phyloP scores from a whole-genome alignment of 2,888 invertebrate species.

The Pseudanteris insignis region DNA sequence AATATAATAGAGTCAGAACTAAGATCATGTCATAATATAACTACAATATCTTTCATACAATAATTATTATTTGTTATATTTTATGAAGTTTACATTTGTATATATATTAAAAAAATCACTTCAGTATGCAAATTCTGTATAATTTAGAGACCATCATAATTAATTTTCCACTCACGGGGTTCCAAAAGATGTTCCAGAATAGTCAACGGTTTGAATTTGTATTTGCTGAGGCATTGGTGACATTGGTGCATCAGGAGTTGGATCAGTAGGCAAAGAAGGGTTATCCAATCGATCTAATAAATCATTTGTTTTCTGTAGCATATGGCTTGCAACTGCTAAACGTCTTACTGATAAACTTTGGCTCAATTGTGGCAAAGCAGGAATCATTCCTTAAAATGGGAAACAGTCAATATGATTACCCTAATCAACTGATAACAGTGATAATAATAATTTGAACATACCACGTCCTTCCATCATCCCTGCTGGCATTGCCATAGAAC shows the following conservation, averaged over 20 bases:
- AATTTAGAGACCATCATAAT: too few relatives aligned
- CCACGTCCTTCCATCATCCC: constrained; percentile 61
- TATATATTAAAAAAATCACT: too few relatives aligned
- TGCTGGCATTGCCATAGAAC: constrained; percentile 71
- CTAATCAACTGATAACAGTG: too few relatives aligned
- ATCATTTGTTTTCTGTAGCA: constrained; percentile 67
- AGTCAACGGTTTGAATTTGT: constrained; percentile 39
- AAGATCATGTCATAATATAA: too few relatives aligned
- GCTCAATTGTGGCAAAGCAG: constrained; percentile 67
- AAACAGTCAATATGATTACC: too few relatives aligned
- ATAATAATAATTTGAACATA: too few relatives aligned
- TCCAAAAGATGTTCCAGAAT: constrained; percentile 40
- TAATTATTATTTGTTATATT: too few relatives aligned
- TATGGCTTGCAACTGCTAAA: constrained; percentile 68
- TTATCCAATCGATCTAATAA: constrained; percentile 67
- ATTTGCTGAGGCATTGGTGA: constrained; percentile 59
- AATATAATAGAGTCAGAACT: too few relatives aligned
- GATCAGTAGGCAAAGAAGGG: constrained; percentile 50
- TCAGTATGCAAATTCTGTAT: too few relatives aligned
- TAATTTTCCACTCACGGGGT: constrained; percentile 41
- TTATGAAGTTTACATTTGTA: too few relatives aligned
- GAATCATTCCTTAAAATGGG: too few relatives aligned
- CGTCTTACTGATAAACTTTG: constrained; percentile 69
- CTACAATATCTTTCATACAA: too few relatives aligned
- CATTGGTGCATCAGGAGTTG: constrained; percentile 48